Conservation (phyloP, 2,888 invertebrate genomes). For the Formica aserva region DNA sequence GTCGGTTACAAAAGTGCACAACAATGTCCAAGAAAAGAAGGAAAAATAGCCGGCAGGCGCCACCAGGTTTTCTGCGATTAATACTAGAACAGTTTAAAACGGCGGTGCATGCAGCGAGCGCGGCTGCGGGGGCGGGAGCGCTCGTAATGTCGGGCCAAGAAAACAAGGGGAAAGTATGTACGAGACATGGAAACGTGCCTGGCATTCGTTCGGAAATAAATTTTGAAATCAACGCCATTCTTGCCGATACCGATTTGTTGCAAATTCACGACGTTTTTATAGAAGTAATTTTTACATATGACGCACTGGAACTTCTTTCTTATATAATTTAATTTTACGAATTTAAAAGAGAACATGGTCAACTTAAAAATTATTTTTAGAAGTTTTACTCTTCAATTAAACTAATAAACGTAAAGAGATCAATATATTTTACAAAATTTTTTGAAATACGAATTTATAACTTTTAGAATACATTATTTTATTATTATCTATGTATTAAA, state of each 20-base stretch:
- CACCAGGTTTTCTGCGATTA: slow-evolving; percentile 61
- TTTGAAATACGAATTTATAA: background rate
- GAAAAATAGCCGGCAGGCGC: slow-evolving; percentile 65
- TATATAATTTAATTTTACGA: background rate
- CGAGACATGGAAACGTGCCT: slow-evolving; percentile 76
- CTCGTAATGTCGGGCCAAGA: slow-evolving; percentile 68
- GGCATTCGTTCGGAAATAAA: slow-evolving; percentile 74
- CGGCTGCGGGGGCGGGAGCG: background rate
- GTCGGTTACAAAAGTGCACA: slow-evolving; percentile 69
- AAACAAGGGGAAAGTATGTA: slow-evolving; percentile 77
- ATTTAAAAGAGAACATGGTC: background rate
- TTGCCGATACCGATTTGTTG: slow-evolving; percentile 41
- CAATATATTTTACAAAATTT: background rate
- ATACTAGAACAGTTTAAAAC: slow-evolving; percentile 55
- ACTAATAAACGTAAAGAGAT: background rate
- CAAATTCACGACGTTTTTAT: slow-evolving; percentile 8
- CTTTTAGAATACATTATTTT: background rate
- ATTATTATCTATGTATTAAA: no score
- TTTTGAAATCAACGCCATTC: slow-evolving; percentile 57
- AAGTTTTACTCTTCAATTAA: background rate
- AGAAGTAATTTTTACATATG: background rate
- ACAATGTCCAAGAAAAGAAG: slow-evolving; percentile 64
- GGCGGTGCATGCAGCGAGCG: slow-evolving; percentile 22
- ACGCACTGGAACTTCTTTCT: background rate
- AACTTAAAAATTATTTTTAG: background rate